Conservation (phyloP, 2,888 invertebrate genomes). For the Dyspetes luteomarginatus region DNA sequence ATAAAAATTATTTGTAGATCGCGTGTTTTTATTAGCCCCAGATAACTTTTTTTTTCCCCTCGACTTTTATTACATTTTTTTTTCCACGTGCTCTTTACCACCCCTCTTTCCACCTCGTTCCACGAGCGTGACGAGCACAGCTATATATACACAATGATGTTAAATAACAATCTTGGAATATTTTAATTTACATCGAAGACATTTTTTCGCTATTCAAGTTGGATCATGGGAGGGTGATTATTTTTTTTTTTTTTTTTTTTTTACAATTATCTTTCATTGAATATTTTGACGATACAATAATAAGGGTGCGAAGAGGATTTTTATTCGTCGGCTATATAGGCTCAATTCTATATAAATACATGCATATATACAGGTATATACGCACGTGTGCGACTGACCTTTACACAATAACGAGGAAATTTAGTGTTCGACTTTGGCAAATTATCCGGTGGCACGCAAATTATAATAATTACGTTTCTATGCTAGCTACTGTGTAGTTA, state of each 20-base stretch:
- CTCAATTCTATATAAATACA: constrained; percentile 2
- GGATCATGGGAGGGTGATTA: too few relatives aligned
- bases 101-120: not conserved
- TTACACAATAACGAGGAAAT: constrained; percentile 65
- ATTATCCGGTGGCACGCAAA: constrained; percentile 78
- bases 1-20: constrained; percentile 29
- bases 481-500: not conserved
- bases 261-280: too few relatives aligned
- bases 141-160: too few relatives aligned
- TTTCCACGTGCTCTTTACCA: not conserved
- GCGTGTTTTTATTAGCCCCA: constrained; percentile 50
- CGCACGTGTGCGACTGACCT: constrained; percentile 47
- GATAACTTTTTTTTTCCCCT: constrained; percentile 9
- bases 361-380: not conserved
- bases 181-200: constrained; percentile 49
- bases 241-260: too few relatives aligned
- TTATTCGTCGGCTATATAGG: constrained; percentile 1
- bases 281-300: constrained; percentile 45
- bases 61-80: constrained; percentile 9
- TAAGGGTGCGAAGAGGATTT: not conserved
- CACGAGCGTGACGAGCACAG: constrained; percentile 1
- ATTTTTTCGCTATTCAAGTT: not conserved
- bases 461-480: constrained; percentile 72
- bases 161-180: constrained; percentile 32
- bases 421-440: constrained; percentile 71